A percentile compares a stretch with the other conserved stretches of the same genome.
Conservation (phyloP, 2,797 vertebrate genomes). For the Semaprochilodus insignis region DNA sequence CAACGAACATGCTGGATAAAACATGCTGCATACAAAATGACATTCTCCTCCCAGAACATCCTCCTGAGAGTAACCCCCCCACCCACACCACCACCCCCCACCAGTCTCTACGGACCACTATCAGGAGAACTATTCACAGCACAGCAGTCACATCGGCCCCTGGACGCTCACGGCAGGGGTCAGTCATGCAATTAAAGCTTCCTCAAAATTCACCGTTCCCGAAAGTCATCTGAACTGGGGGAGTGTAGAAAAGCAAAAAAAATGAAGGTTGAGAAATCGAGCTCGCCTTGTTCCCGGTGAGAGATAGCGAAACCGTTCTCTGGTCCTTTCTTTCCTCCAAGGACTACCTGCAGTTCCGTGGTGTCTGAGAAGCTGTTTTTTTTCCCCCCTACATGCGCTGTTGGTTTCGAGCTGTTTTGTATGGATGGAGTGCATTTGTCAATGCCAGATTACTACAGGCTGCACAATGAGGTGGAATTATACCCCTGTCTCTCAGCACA, state of each 20-base stretch:
- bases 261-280: conserved; percentile 1
- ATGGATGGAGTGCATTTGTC: conserved; percentile 41
- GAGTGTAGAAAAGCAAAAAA: conserved; percentile 4
- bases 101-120: background rate
- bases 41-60: background rate
- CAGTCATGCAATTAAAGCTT: conserved; percentile 38
- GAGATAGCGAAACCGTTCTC: background rate
- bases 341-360: conserved; percentile 17
- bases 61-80: conserved; percentile 2
- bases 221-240: background rate
- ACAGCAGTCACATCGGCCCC: conserved; percentile 23
- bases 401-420: conserved; percentile 37
- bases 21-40: background rate
- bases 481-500: conserved; percentile 34
- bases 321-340: background rate
- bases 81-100: background rate
- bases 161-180: conserved; percentile 17
- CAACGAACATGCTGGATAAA: background rate
- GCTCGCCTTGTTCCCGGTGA: background rate
- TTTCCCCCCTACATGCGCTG: background rate
- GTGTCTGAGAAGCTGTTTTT: conserved; percentile 9
- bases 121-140: conserved; percentile 23
- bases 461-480: conserved; percentile 48
- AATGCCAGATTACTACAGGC: conserved; percentile 33
- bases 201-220: conserved; percentile 18